Base-by-base conservation (phyloP, 2,888 invertebrate species). In the Lithophane socia region DNA sequence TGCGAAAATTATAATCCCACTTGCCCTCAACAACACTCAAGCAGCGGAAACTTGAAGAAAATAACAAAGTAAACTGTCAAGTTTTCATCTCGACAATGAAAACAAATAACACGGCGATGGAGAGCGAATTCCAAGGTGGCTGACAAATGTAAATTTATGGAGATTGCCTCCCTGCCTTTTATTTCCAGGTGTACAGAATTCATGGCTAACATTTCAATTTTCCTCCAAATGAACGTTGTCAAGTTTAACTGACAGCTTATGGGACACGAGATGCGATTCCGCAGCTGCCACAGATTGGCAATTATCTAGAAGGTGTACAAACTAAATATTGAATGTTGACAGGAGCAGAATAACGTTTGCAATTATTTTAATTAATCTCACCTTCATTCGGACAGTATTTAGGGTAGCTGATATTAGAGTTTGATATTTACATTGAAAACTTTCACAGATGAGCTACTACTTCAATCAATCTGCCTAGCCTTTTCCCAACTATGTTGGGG, bases 131-230 rank as follows among this genome's bases (percentile, higher is more conserved):
- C 74, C 65, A 74, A 76, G 67, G 72, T 68, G 24, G 24, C 75
- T 75, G 77, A 84, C 70, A 74, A 84, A 80, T 80, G 70, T 71
- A 82, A 86, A 86, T 80, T 78, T 85, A 86, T 86, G 84, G 66
- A 86, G 76, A 82, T 84, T 86, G 73, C 24, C 37, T 56, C 16
- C 37, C 44, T 75, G 42, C 67, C 75, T 79, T 82, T 86, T 79
- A 77, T 86, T 86, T 84, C 66, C 77, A 80, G 72, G 77, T 86
- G 72, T 61, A 63, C 56, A 66, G 47, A 74, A 73, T 72, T 82
- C 69, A 69, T 68, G 52, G 71, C 65, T 12, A 47, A 67, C 77
- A 74, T 67, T 79, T 9, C 18, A 77, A 79, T 67, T 72, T 63
- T 66, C 44, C 10, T 29, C 21, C 24, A 79, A 75, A 74, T 77